Conservation (phyloP, 2,797 vertebrate genomes). For the Myotis daubentonii region DNA sequence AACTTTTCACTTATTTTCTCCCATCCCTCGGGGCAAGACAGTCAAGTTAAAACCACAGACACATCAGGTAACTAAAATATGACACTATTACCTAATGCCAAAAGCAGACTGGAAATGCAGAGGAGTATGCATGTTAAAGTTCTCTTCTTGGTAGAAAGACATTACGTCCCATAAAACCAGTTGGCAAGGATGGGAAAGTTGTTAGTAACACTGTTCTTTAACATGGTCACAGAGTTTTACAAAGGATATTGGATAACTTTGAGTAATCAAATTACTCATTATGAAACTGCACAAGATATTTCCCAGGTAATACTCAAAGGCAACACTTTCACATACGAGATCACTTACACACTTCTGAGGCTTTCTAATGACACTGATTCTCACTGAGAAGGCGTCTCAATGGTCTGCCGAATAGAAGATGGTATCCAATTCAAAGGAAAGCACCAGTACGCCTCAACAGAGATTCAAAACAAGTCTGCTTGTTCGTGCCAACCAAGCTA, state of each 20-base stretch:
- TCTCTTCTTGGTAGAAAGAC: constrained; percentile 28
- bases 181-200: not conserved
- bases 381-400: not conserved
- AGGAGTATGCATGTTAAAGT: not conserved
- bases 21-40: constrained; percentile 51
- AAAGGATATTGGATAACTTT: constrained; percentile 12
- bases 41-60: constrained; percentile 64
- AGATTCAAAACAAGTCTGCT: not conserved
- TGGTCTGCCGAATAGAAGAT: not conserved
- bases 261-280: constrained; percentile 34
- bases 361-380: not conserved
- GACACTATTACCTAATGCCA: constrained; percentile 43
- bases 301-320: constrained; percentile 49
- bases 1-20: constrained; percentile 67
- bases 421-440: constrained; percentile 6
- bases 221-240: constrained; percentile 36
- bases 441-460: not conserved
- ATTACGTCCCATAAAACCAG: constrained; percentile 31
- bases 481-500: not conserved
- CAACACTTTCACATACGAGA: constrained; percentile 26
- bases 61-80: constrained; percentile 56
- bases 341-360: constrained; percentile 23
- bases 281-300: not conserved
- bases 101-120: constrained; percentile 35
- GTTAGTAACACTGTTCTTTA: constrained; percentile 40